Percentiles rank a stretch among this genome's conserved stretches.
These are phyloP conservation scores for Pristionchus mayeri DNA, from an alignment of 2,888 invertebrate genomes.

Conservation along the genomic window DNA sequence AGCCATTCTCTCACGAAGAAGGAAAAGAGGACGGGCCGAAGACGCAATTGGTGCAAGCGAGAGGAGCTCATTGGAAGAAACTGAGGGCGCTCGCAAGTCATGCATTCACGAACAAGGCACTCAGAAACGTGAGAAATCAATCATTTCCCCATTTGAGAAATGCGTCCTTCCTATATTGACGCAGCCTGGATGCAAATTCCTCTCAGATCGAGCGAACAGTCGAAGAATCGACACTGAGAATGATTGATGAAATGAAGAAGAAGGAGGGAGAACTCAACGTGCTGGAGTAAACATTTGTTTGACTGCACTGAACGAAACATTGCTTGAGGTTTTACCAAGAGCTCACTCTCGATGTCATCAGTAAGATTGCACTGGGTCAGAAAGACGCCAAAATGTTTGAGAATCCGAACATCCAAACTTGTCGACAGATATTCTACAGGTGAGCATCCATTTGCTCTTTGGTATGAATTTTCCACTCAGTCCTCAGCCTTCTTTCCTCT, in stretches of 20 bases:
- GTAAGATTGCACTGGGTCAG: slow-evolving; percentile 63
- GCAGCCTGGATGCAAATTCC: no score
- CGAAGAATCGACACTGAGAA: not conserved
- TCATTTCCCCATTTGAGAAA: no score
- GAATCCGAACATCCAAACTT: slow-evolving; percentile 50
- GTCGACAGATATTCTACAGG: not conserved
- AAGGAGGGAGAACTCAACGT: not conserved
- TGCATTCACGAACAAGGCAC: slow-evolving; percentile 77
- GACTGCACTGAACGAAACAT: no score
- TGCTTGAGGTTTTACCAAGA: slow-evolving; percentile 64
- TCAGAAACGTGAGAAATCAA: slow-evolving; percentile 53
- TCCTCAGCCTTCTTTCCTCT: not conserved
- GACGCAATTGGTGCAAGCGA: slow-evolving; percentile 76
- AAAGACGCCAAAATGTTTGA: slow-evolving; percentile 54
- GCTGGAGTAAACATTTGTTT: not conserved
- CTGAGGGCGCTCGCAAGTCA: slow-evolving; percentile 79
- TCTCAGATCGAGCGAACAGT: slow-evolving; percentile 55
- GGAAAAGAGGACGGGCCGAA: slow-evolving; percentile 62
- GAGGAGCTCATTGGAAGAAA: slow-evolving; percentile 79
- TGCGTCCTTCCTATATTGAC: no score
- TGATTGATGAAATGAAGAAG: slow-evolving; percentile 7
- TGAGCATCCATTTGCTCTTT: not conserved
- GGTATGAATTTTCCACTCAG: not conserved
- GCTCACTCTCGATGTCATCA: slow-evolving; percentile 63
- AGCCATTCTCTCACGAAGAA: not conserved